A percentile compares a stretch with the other conserved stretches of the same genome.
These are phyloP conservation scores for Anthopleura xanthogrammica DNA, from an alignment of 92 coral and sea anemone species.

Conservation along the genomic window DNA sequence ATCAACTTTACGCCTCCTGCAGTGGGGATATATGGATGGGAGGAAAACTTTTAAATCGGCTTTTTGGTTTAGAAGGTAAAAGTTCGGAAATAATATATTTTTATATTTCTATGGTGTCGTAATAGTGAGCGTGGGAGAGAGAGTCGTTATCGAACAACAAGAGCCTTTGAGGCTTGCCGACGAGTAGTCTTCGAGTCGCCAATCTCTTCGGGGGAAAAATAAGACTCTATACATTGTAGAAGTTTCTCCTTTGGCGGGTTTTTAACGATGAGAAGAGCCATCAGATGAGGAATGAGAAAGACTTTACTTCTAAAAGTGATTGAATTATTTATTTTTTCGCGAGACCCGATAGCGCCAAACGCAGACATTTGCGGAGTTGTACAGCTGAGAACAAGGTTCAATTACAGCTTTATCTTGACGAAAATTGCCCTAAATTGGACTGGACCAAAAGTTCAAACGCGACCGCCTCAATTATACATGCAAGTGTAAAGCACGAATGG, in stretches of 20 bases:
- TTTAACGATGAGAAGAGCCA: constrained; percentile 24
- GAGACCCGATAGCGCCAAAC: constrained; percentile 69
- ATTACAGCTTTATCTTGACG: constrained; percentile 62
- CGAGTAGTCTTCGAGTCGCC: constrained; percentile 20
- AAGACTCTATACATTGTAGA: background rate
- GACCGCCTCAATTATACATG: constrained; percentile 70
- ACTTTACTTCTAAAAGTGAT: constrained; percentile 22
- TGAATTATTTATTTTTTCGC: constrained; percentile 33
- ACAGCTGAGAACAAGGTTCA: constrained; percentile 58
- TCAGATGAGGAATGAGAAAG: constrained; percentile 28
- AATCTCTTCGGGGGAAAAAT: background rate
- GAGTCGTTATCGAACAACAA: background rate
- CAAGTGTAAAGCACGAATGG: constrained; percentile 53
- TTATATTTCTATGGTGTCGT: background rate
- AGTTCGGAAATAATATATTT: background rate
- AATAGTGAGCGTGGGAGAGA: constrained; percentile 4
- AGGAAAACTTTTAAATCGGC: background rate
- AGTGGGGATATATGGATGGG: background rate
- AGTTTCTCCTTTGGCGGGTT: constrained; percentile 5
- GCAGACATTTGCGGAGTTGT: constrained; percentile 46
- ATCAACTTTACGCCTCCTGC: background rate
- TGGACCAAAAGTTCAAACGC: constrained; percentile 70
- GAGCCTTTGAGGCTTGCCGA: constrained; percentile 17
- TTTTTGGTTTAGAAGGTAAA: background rate
- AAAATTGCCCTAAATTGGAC: constrained; percentile 63